Evolutionary conservation across 2,113 vertebrate species (phyloP).

Genomic region (Pan troglodytes): NHGRI_mPanTro3-v2.1_pri NC_072407.2:115324001-115324500

Average conservation of each 20-base stretch:
- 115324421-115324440: neutral
- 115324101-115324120: neutral
- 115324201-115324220: neutral
- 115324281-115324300: neutral
- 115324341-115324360: neutral
- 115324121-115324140: neutral
- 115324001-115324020: neutral
- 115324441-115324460: neutral
- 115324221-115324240: neutral
- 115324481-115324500: conserved; percentile 80
- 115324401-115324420: neutral
- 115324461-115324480: conserved; percentile 83
- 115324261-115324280: neutral
- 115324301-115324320: neutral
- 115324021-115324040: neutral
- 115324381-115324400: neutral
- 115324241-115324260: neutral
- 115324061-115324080: rapidly evolving
- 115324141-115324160: neutral
- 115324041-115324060: rapidly evolving
- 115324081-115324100: neutral
- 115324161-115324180: neutral
- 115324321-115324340: neutral
- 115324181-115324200: neutral
- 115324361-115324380: rapidly evolving